Conservation (phyloP, 2,888 invertebrate species). For the Drosophila atripex region DNA sequence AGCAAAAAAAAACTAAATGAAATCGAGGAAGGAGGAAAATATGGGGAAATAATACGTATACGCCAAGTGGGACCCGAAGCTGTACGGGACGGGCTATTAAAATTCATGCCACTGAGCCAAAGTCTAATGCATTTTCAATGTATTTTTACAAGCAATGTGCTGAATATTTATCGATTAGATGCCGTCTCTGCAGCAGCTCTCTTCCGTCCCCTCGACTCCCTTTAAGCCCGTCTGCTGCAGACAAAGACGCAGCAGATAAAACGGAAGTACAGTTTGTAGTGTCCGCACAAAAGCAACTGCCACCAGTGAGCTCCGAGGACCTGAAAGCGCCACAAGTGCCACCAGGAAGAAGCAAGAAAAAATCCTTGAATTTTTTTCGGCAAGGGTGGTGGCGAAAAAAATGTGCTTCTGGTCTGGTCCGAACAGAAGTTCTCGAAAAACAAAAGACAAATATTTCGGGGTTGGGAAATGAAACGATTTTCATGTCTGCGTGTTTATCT, state of each 20-base stretch:
- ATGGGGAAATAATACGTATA: constrained; percentile 30
- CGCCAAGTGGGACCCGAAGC: constrained; percentile 5
- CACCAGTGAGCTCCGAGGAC: constrained; percentile 36
- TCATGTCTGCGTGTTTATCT: constrained; percentile 31
- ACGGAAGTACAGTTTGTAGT: constrained; percentile 74
- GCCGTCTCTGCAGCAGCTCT: constrained; percentile 24
- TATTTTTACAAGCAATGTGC: constrained; percentile 63
- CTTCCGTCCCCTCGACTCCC: not conserved
- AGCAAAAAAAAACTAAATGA: not conserved
- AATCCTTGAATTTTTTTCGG: constrained; percentile 8
- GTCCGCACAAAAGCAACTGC: constrained; percentile 65
- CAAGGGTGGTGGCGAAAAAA: not conserved
- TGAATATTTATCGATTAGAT: constrained; percentile 74
- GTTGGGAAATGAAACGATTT: constrained; percentile 45
- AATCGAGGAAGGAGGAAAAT: constrained; percentile 10
- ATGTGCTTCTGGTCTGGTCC: constrained; percentile 15
- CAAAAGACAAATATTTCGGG: constrained; percentile 21
- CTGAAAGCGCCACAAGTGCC: constrained; percentile 52
- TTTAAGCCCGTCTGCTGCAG: constrained; percentile 24
- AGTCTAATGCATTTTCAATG: constrained; percentile 78
- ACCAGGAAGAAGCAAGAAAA: constrained; percentile 21
- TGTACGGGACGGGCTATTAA: constrained; percentile 51
- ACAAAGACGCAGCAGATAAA: constrained; percentile 61
- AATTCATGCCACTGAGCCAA: constrained; percentile 62
- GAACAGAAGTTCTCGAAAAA: constrained; percentile 28